Conservation (phyloP, 2,797 vertebrate species). For the Anas georgica region DNA sequence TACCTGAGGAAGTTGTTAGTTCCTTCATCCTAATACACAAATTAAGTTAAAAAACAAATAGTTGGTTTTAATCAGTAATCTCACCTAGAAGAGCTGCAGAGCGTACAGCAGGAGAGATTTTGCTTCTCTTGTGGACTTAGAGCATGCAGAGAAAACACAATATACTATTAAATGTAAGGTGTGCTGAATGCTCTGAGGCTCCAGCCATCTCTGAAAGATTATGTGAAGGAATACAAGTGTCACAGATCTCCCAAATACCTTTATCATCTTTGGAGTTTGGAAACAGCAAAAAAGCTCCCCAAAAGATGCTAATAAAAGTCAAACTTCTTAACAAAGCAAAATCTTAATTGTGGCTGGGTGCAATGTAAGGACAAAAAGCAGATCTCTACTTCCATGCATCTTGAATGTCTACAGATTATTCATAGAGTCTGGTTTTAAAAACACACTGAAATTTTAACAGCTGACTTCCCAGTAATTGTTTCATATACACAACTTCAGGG, state of each 20-base stretch:
- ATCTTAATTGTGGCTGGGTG: neutral
- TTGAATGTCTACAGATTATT: neutral
- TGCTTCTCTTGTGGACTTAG: neutral
- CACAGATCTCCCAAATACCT: neutral
- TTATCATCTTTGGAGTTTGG: neutral
- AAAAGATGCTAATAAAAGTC: neutral
- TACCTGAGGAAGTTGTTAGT: neutral
- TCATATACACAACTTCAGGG: neutral
- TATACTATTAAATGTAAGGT: neutral
- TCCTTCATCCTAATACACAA: neutral
- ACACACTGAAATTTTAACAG: neutral
- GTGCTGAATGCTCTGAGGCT: neutral
- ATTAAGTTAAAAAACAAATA: neutral
- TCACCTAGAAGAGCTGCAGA: neutral
- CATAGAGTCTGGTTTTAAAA: neutral
- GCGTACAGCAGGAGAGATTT: neutral
- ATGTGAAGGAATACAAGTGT: neutral
- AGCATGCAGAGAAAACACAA: neutral
- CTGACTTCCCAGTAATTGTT: neutral
- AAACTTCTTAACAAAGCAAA: neutral
- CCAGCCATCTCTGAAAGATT: neutral
- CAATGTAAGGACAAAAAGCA: too few species aligned
- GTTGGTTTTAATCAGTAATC: neutral
- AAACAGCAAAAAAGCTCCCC: neutral
- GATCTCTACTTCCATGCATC: neutral